Percentiles rank a stretch among this genome's conserved stretches.
Evolutionary conservation across 1,140 invertebrate species (phyloP).

Genomic region (Acromyrmex charruanus): DNA sequence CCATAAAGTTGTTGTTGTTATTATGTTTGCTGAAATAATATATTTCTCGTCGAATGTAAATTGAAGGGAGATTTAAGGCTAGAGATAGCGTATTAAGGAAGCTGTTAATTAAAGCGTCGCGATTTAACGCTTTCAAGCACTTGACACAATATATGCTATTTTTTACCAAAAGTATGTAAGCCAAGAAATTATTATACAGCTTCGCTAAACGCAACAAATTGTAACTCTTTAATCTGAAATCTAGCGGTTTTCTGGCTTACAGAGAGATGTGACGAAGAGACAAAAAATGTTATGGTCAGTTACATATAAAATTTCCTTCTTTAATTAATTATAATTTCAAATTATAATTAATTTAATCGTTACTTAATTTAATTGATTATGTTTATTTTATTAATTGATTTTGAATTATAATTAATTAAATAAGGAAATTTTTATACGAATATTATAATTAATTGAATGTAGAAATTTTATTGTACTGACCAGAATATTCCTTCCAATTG

Average conservation of each 20-base stretch:
- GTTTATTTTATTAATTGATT: too few species aligned
- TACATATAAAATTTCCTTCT: background rate
- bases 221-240: background rate
- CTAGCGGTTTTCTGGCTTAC: background rate
- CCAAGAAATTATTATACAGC: background rate
- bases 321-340: conserved; percentile 16
- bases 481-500: background rate
- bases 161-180: background rate
- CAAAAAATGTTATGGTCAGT: background rate
- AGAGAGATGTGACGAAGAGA: background rate
- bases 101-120: background rate
- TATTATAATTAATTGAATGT: conserved; percentile 15
- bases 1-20: conserved; percentile 53
- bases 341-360: conserved; percentile 27
- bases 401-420: conserved; percentile 29
- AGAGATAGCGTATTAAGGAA: conserved; percentile 1
- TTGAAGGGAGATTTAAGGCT: background rate
- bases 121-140: background rate
- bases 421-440: background rate
- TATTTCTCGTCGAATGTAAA: conserved; percentile 31
- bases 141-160: background rate
- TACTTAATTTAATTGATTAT: conserved; percentile 23
- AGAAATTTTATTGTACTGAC: background rate
- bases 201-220: background rate
- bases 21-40: conserved; percentile 53